These are phyloP conservation scores for Morinoia aosen DNA, from an alignment of 2,888 invertebrate genomes.

Conservation along the genomic window DNA sequence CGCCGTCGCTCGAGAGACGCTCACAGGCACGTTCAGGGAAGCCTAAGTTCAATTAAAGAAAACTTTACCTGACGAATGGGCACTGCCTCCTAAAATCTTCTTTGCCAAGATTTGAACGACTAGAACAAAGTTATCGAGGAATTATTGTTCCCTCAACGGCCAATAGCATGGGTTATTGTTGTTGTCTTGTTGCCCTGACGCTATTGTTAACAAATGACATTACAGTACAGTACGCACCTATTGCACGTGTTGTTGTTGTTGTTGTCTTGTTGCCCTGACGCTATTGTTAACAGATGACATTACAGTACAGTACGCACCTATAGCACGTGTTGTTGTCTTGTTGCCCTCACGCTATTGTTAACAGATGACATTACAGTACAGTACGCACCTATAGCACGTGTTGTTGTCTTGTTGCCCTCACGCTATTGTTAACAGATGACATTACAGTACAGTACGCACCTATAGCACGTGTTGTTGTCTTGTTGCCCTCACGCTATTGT, in stretches of 20 bases:
- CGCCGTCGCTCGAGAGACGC: neutral
- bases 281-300: no score
- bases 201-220: no score
- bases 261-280: neutral
- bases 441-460: no score
- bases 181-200: neutral
- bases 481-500: no score
- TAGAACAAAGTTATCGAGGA: neutral
- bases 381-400: neutral
- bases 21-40: neutral
- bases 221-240: no score
- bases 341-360: no score
- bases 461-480: neutral
- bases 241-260: neutral
- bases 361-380: no score
- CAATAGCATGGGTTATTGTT: neutral
- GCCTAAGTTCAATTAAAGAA: slow-evolving; percentile 1
- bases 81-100: neutral
- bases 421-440: no score
- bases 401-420: neutral
- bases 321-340: neutral
- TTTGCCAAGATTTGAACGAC: neutral
- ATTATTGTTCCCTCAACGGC: neutral
- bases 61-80: neutral
- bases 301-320: no score